Base-by-base conservation (phyloP, 2,888 invertebrate species). In the Sarcophaga carnaria region DNA sequence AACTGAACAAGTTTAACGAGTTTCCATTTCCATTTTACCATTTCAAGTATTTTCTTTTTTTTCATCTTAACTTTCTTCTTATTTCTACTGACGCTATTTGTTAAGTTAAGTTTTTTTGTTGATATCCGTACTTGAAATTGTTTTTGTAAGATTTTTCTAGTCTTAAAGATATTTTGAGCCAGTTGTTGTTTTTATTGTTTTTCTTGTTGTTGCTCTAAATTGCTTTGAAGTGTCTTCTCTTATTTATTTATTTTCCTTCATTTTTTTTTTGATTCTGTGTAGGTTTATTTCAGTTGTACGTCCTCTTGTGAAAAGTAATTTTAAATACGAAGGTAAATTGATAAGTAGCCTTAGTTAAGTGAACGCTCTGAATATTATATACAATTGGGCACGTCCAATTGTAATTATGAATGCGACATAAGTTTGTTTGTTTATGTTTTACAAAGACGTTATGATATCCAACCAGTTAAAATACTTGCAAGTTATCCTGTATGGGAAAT, bases 1-100 rank as follows among this genome's bases (percentile, higher is more conserved):
- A 17, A 12, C 47, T 81, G 63, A 81, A 85, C 85, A 74, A 74
- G 77, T 81, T 81, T 59, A 74, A 70, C 77, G 72, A 77, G 76
- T 72, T 71, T 70, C 17, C 14, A 59, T 54, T 71, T 79, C 8
- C 37, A 37, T 37, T 37, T 37, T 37, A 37, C 8, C 37, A 8
- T 37, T 37, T 37, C 37, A 37, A 8, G 37, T 71, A 17, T 60
- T 37, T n/a, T 49, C n/a, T 25, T 62, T 76, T 47, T 54, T 63
- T 14, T 14, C 54, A 17, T 14, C 5, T 12, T 54, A 14, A 54
- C 17, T 54, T 17, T 12, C 4, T 11, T 20, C 14, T 69, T 69
- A n/a, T 66, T 54, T 60, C 69, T 71, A 63, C 54, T 82, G 70
- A 62, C 54, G 49, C 78, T 85, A 54, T 78, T 78, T 78, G 64